Evolutionary conservation across 2,797 vertebrate species (phyloP), one percentile per base, ranked within the genome.

Genomic region (Oryzias sinensis): DNA sequence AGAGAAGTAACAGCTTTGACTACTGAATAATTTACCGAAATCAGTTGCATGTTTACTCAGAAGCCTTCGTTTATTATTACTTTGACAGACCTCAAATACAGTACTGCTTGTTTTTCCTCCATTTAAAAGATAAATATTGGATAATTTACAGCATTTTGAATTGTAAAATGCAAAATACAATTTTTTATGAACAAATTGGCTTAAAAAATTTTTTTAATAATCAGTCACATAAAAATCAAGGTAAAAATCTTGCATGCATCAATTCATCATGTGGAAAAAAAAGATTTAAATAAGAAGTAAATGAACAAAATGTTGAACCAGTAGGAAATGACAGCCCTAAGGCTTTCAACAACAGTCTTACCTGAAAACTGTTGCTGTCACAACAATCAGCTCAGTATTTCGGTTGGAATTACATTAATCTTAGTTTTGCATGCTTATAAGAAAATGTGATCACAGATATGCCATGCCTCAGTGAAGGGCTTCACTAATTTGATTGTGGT

Each of bases 1-100:
- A 27, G 14, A 49, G 16, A 43, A 7, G 14, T 11, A 27, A 53
- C 20, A 25, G 17, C 47, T 48, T 63, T 56, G 16, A 46, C 14
- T 56, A n/a, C 20, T 37, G 22, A 0, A 47, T 5, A 0, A 29
- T 56, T 43, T 45, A 45, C 11, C 0, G 40, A 37, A 37, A 37
- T 37, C 33, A 37, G 11, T 37, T 11, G 9, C 33, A 37, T 11
- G 33, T 37, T 37, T 11, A 13, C 33, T 37, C 9, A 3, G 33
- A 37, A 37, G 33, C 33, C 33, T 37, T 9, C 7, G 27, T 37
- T 37, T 37, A 11, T 37, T 11, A 40, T 1, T 20, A 4, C 22
- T 52, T n/a, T 25, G 14, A 24, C 17, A 6, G 14, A 6, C 37
- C 15, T 16, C n/a, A 37, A 4, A 29, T 46, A 9, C 3, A 14